These are phyloP conservation scores for Coenonympha glycerion DNA, from an alignment of 2,888 invertebrate species.

Conservation along the genomic window DNA sequence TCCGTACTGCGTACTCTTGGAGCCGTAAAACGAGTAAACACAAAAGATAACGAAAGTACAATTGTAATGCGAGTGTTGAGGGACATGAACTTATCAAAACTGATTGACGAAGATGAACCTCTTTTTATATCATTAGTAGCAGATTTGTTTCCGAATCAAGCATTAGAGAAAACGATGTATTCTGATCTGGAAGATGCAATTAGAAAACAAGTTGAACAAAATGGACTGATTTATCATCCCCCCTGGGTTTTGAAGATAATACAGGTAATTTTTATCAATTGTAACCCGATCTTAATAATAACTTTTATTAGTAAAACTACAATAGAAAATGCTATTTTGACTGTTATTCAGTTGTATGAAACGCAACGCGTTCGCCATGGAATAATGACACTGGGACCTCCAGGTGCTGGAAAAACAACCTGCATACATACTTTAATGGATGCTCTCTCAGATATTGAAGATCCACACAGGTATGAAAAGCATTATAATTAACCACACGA, in stretches of 20 bases:
- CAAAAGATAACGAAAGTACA: conserved; percentile 94
- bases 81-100: conserved; percentile 97
- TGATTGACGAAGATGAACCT: conserved; percentile 98
- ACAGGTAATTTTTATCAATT: conserved; percentile 76
- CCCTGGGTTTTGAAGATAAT: conserved; percentile 96
- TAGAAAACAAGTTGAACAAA: conserved; percentile 85
- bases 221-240: conserved; percentile 91
- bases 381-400: conserved; percentile 96
- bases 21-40: conserved; percentile 92
- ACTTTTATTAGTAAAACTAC: too few relatives aligned
- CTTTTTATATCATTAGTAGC: conserved; percentile 97
- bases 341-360: conserved; percentile 88
- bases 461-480: conserved; percentile 85
- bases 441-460: conserved; percentile 89
- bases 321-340: too few relatives aligned
- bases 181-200: conserved; percentile 93
- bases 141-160: conserved; percentile 96
- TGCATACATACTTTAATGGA: conserved; percentile 95
- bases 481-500: neutral
- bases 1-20: conserved; percentile 95
- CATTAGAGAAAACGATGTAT: conserved; percentile 92
- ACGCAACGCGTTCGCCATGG: conserved; percentile 96
- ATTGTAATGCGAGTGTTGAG: conserved; percentile 98
- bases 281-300: too few relatives aligned
- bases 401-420: conserved; percentile 95